These are phyloP conservation scores for Macropodus opercularis DNA, from an alignment of 2,797 vertebrate species.

Conservation along the genomic window DNA sequence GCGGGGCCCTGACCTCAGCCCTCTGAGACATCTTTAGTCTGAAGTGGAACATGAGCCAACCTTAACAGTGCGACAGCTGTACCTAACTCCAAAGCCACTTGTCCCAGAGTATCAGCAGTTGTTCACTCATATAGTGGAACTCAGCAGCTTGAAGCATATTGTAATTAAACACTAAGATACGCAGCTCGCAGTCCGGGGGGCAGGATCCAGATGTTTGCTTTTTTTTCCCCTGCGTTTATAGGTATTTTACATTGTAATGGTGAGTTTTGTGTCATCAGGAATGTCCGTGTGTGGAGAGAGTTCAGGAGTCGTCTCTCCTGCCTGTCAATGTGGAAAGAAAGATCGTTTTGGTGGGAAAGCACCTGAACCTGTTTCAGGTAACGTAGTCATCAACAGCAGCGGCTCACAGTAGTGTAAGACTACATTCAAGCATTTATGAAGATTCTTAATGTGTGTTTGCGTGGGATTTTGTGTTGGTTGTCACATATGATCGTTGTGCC, in stretches of 20 bases:
- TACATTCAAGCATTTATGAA: too few relatives aligned
- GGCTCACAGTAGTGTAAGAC: too few relatives aligned
- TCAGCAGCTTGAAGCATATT: not conserved
- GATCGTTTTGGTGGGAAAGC: constrained; percentile 88
- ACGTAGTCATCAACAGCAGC: not conserved
- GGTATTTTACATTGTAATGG: constrained; percentile 1
- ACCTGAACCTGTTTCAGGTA: constrained; percentile 93
- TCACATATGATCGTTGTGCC: not conserved
- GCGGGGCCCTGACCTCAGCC: not conserved
- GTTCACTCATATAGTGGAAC: not conserved
- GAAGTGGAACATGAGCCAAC: not conserved
- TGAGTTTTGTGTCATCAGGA: constrained; percentile 66
- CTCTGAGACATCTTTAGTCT: not conserved
- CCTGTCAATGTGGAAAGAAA: constrained; percentile 89
- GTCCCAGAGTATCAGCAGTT: not conserved
- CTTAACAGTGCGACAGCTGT: not conserved
- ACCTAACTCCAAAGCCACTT: not conserved
- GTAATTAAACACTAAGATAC: not conserved
- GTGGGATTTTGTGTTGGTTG: not conserved
- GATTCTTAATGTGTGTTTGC: too few relatives aligned
- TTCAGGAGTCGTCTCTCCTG: constrained; percentile 86
- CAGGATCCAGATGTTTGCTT: not conserved
- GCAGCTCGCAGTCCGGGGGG: not conserved
- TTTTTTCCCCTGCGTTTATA: not conserved
- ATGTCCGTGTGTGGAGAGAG: constrained; percentile 91